Conservation (phyloP, 2,797 vertebrate species). For the Emydoidea blandingii region DNA sequence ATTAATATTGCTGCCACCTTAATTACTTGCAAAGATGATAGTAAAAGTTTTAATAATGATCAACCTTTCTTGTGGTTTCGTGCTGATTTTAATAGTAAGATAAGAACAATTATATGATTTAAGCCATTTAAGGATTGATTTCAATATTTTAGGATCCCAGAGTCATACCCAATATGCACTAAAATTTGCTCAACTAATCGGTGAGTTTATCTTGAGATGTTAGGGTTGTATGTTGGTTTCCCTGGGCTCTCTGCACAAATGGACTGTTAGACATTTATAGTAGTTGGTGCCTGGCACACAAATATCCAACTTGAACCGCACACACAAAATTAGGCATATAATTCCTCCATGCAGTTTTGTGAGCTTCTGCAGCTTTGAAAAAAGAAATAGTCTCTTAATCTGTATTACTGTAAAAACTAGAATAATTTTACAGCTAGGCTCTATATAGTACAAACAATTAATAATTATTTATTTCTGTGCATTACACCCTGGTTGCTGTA, state of each 20-base stretch:
- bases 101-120: not conserved
- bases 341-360: not conserved
- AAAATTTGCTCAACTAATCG: not conserved
- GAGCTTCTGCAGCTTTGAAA: not conserved
- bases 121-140: not conserved
- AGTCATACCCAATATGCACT: rapidly evolving
- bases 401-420: not conserved
- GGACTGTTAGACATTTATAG: not conserved
- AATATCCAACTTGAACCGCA: not conserved
- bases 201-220: not conserved
- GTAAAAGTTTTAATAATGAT: not conserved
- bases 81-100: not conserved
- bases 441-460: not conserved
- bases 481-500: not conserved
- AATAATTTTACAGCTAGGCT: not conserved
- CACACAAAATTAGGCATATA: not conserved
- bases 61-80: not conserved
- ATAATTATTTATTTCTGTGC: not conserved
- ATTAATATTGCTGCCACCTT: not conserved
- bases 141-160: not conserved
- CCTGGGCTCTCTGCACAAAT: not conserved
- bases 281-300: not conserved
- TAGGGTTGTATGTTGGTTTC: not conserved
- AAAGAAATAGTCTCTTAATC: not conserved
- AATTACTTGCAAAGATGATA: not conserved